phyloP scores from a whole-genome alignment of 2,888 invertebrate genomes.

The Platycheirus rosarum region DNA sequence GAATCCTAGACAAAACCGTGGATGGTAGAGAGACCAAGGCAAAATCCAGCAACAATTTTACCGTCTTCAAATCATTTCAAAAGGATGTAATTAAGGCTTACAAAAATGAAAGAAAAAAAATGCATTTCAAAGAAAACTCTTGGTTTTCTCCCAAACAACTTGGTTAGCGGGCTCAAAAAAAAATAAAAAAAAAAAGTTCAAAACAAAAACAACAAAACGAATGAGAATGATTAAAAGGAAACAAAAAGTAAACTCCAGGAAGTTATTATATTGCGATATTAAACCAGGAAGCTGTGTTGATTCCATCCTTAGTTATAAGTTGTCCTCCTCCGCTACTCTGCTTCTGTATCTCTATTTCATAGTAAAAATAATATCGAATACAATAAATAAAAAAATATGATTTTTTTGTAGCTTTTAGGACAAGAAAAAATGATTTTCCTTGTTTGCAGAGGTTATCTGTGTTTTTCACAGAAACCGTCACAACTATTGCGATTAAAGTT shows the following conservation, averaged over 20 bases:
- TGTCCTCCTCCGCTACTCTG: slow-evolving; percentile 11
- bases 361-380: slow-evolving; percentile 56
- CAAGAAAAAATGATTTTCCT: slow-evolving; percentile 9
- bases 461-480: neutral
- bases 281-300: slow-evolving; percentile 63
- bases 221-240: slow-evolving; percentile 57
- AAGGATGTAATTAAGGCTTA: slow-evolving; percentile 65
- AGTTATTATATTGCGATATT: too few relatives aligned
- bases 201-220: slow-evolving; percentile 19
- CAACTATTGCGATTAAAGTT: slow-evolving; percentile 13
- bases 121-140: slow-evolving; percentile 52
- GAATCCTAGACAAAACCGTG: slow-evolving; percentile 46
- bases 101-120: slow-evolving; percentile 42
- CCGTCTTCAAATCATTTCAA: slow-evolving; percentile 61
- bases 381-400: slow-evolving; percentile 26
- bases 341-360: slow-evolving; percentile 34
- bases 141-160: slow-evolving; percentile 47
- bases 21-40: slow-evolving; percentile 17
- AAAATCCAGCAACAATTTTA: slow-evolving; percentile 42
- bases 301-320: slow-evolving; percentile 56
- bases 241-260: slow-evolving; percentile 63
- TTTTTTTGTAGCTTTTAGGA: slow-evolving; percentile 12
- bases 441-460: slow-evolving; percentile 21
- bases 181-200: neutral
- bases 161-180: slow-evolving; percentile 32